Evolutionary conservation across 1,140 invertebrate genomes (phyloP).

Genomic region (Cherax quadricarinatus): DNA sequence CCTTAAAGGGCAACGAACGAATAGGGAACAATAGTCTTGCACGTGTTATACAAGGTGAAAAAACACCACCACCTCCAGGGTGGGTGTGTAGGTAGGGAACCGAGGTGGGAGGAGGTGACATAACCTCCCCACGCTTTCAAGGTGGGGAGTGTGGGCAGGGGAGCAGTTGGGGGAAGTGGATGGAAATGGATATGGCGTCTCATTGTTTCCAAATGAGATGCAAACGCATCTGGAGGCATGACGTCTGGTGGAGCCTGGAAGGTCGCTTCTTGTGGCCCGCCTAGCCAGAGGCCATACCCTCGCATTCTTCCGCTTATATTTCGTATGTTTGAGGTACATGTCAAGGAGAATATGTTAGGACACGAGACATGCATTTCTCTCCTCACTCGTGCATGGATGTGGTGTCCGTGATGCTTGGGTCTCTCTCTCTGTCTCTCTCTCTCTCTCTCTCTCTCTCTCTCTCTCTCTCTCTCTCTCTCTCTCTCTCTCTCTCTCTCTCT

Average conservation of each 20-base stretch:
- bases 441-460: neutral
- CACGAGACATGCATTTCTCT: neutral
- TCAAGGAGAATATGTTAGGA: neutral
- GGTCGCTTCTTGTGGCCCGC: too few relatives aligned
- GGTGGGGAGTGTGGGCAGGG: too few relatives aligned
- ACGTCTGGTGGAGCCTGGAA: too few relatives aligned
- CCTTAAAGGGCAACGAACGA: too few relatives aligned
- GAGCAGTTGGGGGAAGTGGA: too few relatives aligned
- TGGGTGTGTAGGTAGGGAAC: too few relatives aligned
- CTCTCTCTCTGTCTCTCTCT: too few relatives aligned
- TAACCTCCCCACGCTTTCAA: too few relatives aligned
- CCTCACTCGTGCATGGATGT: neutral
- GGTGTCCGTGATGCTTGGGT: neutral
- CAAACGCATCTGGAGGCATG: neutral
- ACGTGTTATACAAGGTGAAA: too few relatives aligned
- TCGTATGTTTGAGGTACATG: neutral
- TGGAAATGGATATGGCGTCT: neutral
- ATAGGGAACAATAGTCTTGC: too few relatives aligned
- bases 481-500: constrained; percentile 6
- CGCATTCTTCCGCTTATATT: neutral
- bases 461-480: neutral
- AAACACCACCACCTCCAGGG: too few relatives aligned
- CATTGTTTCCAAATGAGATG: neutral
- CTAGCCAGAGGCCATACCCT: neutral
- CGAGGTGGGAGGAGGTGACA: too few relatives aligned